A percentile compares a stretch with the other conserved stretches of the same genome.
These are phyloP conservation scores for Leucosticte australis DNA, from an alignment of 2,113 vertebrate genomes.

Conservation along the genomic window DNA sequence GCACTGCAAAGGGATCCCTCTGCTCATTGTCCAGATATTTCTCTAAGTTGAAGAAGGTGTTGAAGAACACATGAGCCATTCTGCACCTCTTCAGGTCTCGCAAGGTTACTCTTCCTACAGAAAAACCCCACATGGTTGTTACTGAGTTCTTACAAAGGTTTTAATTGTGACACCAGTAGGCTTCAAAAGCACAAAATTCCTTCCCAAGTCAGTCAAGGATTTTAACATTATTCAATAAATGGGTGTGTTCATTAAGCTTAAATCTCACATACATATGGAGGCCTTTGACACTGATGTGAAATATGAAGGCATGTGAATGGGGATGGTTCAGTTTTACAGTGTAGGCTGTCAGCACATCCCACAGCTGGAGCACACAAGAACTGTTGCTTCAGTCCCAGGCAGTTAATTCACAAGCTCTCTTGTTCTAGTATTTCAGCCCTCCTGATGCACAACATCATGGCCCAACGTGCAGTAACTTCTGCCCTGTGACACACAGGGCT, in stretches of 20 bases:
- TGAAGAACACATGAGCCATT: conserved; percentile 97
- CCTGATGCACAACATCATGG: neutral
- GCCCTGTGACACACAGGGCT: neutral
- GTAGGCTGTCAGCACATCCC: neutral
- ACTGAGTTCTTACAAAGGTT: neutral
- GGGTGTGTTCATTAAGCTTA: neutral
- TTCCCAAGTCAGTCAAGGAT: neutral
- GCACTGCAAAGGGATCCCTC: conserved; percentile 97
- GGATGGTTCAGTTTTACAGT: neutral
- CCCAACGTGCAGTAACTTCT: neutral
- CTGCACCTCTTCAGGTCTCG: conserved; percentile 91
- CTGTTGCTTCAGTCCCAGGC: neutral
- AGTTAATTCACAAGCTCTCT: neutral
- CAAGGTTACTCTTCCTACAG: conserved; percentile 89
- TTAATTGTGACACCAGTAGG: neutral
- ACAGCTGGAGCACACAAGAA: neutral
- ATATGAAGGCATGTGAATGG: neutral
- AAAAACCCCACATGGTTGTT: neutral
- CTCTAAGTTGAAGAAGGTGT: conserved; percentile 98
- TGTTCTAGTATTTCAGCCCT: neutral
- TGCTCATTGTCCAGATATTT: conserved; percentile 99
- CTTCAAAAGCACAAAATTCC: neutral
- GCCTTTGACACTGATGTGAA: neutral
- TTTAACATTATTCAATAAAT: neutral
- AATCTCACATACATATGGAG: neutral